Base-by-base conservation (phyloP, 2,888 invertebrate species). In the Trissolcus brochymenae region DNA sequence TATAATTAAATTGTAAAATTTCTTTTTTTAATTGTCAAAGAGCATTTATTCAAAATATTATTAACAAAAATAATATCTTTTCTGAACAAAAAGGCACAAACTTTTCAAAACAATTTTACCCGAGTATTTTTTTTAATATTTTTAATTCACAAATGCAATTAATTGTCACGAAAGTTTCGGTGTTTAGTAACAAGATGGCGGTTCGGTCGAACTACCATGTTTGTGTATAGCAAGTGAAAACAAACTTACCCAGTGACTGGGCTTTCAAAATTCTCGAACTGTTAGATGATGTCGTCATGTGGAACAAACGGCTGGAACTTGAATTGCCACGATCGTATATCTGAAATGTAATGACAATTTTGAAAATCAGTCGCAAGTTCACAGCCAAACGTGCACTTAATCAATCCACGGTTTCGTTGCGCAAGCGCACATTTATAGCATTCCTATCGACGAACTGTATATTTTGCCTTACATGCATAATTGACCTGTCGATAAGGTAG, bases 401-500 rank as follows among this genome's bases (percentile, higher is more conserved):
- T 57, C 67, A 62, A 57, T 66, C 51, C 35, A 66, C 62, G n/a
- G 57, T 41, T 11, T 6, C 41, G 14, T 64, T 64, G 75, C 64
- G 62, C 67, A 68, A 74, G 74, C 67, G 67, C 46, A 50, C 61
- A 21, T 65, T 65, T 67, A 40, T 62, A 56, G 16, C 14, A 46
- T 29, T 19, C 17, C 43, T 53, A 57, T 64, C 57, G 17, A 53
- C n/a, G 35, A 62, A 21, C 46, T 29, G 68, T 57, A 68, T 53
- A 68, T 53, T 68, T 53, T 40, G 56, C 40, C 16, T 43, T 29
- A 46, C 17, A 2, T 21, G 3, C 17, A n/a, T 19, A 54, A 16
- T 54, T 25, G 73, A 19, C 21, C 54, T 2, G 75, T 75, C 64
- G 75, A 53, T 68, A 75, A 75, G 9, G 68, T 64, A 68, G 75